Percentiles rank a stretch among this genome's conserved stretches.
Evolutionary conservation across 2,797 vertebrate genomes (phyloP).

Genomic region (Tinamus major): DNA sequence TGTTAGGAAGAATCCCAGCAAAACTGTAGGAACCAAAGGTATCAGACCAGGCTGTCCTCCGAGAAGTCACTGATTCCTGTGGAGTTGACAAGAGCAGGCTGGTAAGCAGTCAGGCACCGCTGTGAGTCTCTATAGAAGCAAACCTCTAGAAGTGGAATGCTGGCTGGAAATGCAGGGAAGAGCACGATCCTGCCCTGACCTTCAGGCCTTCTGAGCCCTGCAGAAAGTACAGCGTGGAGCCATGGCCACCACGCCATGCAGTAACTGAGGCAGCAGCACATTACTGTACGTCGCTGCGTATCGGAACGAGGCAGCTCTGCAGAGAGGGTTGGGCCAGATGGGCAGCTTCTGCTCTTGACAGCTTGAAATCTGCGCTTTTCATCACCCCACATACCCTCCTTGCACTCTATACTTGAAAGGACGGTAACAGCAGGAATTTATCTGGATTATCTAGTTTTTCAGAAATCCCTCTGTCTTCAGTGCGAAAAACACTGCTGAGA

Average conservation of each 20-base stretch:
- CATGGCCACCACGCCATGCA: not conserved
- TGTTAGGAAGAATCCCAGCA: not conserved
- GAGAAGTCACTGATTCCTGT: not conserved
- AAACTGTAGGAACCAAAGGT: not conserved
- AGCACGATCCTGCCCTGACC: not conserved
- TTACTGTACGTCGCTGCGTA: not conserved
- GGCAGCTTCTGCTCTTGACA: not conserved
- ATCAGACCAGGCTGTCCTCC: not conserved
- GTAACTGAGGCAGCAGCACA: too few species aligned
- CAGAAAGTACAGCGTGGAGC: not conserved
- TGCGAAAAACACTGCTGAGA: not conserved
- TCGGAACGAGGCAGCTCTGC: not conserved
- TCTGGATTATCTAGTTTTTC: not conserved
- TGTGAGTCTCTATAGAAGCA: not conserved
- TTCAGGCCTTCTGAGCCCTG: not conserved
- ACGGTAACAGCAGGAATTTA: not conserved
- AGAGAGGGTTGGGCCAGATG: not conserved
- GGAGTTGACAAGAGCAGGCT: not conserved
- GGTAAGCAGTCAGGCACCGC: not conserved
- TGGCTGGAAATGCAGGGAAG: not conserved
- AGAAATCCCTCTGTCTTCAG: not conserved
- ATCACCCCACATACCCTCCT: not conserved
- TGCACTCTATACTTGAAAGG: not conserved
- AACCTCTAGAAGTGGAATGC: not conserved
- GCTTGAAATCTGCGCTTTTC: not conserved